phyloP scores from a whole-genome alignment of 2,113 vertebrate species.

The Copsychus sechellarum region DNA sequence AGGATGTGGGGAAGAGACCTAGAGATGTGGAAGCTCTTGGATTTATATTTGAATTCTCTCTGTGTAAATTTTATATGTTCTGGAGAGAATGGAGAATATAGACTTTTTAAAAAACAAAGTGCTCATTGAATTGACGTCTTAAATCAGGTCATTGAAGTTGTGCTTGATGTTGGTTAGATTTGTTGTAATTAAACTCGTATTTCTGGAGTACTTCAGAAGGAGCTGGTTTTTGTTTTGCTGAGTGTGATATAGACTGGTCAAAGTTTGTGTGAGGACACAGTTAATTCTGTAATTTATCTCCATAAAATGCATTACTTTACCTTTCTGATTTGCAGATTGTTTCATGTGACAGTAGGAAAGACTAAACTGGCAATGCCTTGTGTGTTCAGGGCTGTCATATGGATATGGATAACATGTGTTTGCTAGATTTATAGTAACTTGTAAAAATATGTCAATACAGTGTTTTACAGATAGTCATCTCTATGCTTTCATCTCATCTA shows the following conservation, averaged over 20 bases:
- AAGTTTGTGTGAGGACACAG: not conserved
- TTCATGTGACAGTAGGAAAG: not conserved
- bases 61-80: not conserved
- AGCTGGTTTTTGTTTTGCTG: not conserved
- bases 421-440: not conserved
- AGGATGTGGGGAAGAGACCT: not conserved
- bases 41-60: not conserved
- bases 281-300: not conserved
- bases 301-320: not conserved
- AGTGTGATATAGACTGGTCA: not conserved
- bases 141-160: not conserved
- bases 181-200: not conserved
- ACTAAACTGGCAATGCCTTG: not conserved
- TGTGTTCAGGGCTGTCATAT: not conserved
- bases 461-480: not conserved
- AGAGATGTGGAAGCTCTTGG: not conserved
- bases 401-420: rapidly evolving
- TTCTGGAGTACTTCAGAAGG: not conserved
- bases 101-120: not conserved
- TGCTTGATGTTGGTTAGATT: not conserved
- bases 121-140: not conserved
- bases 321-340: not conserved
- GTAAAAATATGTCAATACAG: rapidly evolving
- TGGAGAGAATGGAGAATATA: not conserved
- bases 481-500: not conserved